phyloP scores from a whole-genome alignment of 2,797 vertebrate genomes.

The Sebastes diaconus region DNA sequence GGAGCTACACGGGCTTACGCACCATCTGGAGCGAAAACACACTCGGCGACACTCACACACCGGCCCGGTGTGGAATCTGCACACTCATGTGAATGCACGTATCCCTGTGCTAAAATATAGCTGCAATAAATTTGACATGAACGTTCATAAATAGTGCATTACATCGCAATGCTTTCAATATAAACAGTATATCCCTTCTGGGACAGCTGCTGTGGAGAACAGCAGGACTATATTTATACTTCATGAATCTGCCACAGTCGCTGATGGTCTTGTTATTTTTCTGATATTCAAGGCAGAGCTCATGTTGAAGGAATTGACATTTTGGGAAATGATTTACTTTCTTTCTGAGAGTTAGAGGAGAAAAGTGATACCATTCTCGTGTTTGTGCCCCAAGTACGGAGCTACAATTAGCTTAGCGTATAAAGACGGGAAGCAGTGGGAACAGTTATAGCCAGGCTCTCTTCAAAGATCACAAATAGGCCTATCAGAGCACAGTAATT shows the following conservation, averaged over 20 bases:
- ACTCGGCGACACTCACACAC: background rate
- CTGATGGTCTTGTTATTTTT: constrained; percentile 15
- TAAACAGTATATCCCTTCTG: constrained; percentile 21
- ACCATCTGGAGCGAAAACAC: constrained; percentile 62
- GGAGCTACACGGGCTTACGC: constrained; percentile 36
- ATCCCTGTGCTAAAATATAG: constrained; percentile 38
- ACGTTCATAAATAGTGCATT: constrained; percentile 61
- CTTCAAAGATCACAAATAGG: background rate
- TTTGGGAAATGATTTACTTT: background rate
- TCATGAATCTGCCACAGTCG: constrained; percentile 1
- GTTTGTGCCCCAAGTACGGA: background rate
- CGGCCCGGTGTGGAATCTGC: constrained; percentile 3
- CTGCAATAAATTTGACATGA: constrained; percentile 57
- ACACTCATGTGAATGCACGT: constrained; percentile 21
- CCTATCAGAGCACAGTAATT: background rate
- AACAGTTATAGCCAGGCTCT: background rate
- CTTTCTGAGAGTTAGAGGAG: background rate
- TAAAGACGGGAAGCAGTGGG: background rate
- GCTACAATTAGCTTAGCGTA: background rate
- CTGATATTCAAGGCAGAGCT: background rate
- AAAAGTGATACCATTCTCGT: background rate
- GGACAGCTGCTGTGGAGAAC: constrained; percentile 17
- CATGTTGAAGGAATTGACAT: background rate
- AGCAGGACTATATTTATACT: constrained; percentile 19
- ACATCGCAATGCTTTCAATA: constrained; percentile 36